Conservation (phyloP, 2,797 vertebrate species). For the Falco cherrug region DNA sequence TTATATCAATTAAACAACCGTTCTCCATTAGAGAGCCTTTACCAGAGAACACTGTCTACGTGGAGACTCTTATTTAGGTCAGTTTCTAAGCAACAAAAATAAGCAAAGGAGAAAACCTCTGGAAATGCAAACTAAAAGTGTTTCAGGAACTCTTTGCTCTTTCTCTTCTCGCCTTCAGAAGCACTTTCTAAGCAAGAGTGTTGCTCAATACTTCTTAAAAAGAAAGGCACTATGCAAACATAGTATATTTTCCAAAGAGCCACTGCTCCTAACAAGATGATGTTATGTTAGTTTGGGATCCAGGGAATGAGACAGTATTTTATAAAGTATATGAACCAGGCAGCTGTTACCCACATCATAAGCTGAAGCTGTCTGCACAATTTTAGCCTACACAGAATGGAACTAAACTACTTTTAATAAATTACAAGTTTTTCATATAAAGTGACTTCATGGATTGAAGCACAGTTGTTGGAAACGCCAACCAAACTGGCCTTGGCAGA, state of each 20-base stretch:
- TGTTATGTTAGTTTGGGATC: not conserved
- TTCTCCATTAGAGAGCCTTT: not conserved
- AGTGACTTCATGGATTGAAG: not conserved
- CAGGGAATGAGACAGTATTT: not conserved
- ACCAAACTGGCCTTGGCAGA: not conserved
- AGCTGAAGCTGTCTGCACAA: not conserved
- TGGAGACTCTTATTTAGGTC: slow-evolving; percentile 1
- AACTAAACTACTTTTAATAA: not conserved
- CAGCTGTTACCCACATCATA: not conserved
- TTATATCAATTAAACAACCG: not conserved
- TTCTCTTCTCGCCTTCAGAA: not conserved
- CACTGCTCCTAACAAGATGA: not conserved
- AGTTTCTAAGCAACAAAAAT: slow-evolving; percentile 52
- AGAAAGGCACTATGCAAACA: not conserved
- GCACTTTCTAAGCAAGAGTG: not conserved
- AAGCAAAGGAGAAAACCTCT: slow-evolving; percentile 35
- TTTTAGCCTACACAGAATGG: not conserved
- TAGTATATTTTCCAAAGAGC: not conserved
- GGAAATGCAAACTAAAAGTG: slow-evolving; percentile 32
- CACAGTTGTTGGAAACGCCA: not conserved
- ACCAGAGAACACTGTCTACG: slow-evolving; percentile 13
- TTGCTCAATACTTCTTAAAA: not conserved
- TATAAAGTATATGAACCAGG: not conserved
- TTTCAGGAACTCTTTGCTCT: not conserved
- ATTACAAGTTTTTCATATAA: not conserved